Percentiles rank a stretch among this genome's conserved stretches.
Evolutionary conservation across 2,113 vertebrate species (phyloP).

Genomic region (Corythornis madagascariensis): DNA sequence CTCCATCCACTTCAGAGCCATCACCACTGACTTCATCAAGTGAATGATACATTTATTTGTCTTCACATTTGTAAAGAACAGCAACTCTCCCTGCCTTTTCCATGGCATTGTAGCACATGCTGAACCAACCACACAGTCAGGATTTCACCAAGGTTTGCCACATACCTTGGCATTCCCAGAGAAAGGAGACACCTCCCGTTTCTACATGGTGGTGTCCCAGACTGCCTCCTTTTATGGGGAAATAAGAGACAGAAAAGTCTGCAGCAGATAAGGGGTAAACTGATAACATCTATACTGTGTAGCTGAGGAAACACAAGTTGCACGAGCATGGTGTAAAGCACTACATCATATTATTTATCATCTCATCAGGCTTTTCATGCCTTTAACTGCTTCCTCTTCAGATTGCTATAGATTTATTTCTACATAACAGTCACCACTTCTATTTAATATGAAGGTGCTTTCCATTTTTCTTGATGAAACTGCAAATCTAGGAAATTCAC

Average conservation of each 20-base stretch:
- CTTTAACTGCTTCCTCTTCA: conserved; percentile 21
- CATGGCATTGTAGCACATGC: not conserved
- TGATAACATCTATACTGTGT: not conserved
- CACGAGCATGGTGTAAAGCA: not conserved
- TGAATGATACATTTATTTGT: not conserved
- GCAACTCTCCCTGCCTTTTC: not conserved
- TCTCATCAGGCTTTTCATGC: not conserved
- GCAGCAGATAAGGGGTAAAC: not conserved
- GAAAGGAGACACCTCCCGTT: not conserved
- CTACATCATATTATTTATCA: not conserved
- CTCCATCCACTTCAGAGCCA: not conserved
- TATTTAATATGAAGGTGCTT: not conserved
- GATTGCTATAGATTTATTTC: not conserved
- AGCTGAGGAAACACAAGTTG: not conserved
- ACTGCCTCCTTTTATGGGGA: not conserved
- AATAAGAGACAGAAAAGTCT: not conserved
- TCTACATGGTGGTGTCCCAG: not conserved
- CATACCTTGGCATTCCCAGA: not conserved
- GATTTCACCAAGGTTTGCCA: conserved; percentile 13
- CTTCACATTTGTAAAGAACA: not conserved
- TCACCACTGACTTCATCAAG: not conserved
- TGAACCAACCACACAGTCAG: not conserved
- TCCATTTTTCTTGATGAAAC: not conserved
- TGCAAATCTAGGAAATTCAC: not conserved
- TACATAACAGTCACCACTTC: not conserved